Base-by-base conservation (phyloP, 2,113 vertebrate species). In the Boleophthalmus pectinirostris region DNA sequence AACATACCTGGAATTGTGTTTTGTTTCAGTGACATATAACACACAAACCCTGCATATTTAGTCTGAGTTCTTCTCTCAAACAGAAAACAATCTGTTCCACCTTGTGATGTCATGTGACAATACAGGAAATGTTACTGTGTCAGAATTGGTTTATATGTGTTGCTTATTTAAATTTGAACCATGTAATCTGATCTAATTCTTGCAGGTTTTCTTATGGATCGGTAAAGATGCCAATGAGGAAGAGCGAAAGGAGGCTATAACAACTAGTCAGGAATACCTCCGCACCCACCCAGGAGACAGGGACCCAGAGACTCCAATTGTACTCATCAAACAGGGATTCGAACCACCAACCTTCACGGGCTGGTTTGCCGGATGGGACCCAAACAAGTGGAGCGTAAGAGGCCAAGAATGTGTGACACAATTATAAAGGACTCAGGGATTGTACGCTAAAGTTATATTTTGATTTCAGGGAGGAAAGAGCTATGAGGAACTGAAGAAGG, bases 281-380 rank as follows among this genome's bases (percentile, higher is more conserved):
- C 75, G 53, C 45, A 96, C 94, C 13, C 96, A 97, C 67, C 96
- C 96, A 0, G 92, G 94, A 0, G 79, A 77, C 75, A 91, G 96
- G 64, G 96, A 97, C 46, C 79, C 85, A 0, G 87, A 94, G 53
- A 97, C 95, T 0, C 94, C 94, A 0, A 93, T 95, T 29, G 20
- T 96, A 45, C 69, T 94, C 58, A 72, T 96, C 76, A 97, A 96
- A 65, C 96, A 97, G 80, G 95, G 96, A 0, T 96, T 94, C 2
- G 96, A 97, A 80, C 96, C 96, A 0, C 95, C 93, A 35, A 95
- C 86, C 67, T 97, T 97, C 84, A 96, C 96, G 0, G 96, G 96
- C 38, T 97, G 96, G 96, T 97, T 97, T 89, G 76, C 90, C 35
- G 95, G 94, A 64, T 97, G 96, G 96, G 95, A 97, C 80, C 83